Base-by-base conservation (phyloP, 2,113 vertebrate species). In the Rhinichthys klamathensis region DNA sequence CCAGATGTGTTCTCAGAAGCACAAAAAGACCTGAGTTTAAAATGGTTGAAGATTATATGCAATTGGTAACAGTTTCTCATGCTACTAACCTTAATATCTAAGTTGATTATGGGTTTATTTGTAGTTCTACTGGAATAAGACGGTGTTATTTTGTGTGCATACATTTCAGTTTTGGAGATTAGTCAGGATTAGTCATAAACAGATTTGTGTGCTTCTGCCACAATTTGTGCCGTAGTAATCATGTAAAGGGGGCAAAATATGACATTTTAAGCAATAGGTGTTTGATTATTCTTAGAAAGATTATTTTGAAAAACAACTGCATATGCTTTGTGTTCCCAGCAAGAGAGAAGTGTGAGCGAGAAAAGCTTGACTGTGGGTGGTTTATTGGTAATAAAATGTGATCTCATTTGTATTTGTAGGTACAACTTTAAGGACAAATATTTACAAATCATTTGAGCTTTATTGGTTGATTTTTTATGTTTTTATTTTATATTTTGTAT, bases 1-100 rank as follows among this genome's bases (percentile, higher is more conserved):
- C 93, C 90, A 91, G 88, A 92, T 91, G 88, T 88, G 86, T 90
- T 91, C 87, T 65, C n/a, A n/a, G 85, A 89, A 90, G 91, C 82
- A 88, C 88, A 86, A 85, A 84, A 69, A 30, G 69, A 81, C 72
- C n/a, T 80, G 75, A 85, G 75, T 91, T 87, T 90, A 84, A 77
- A 85, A 80, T 32, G 72, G 18, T 5, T 15, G 70, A 51, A 67
- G 25, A 49, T 65, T 35, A 21, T 70, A 25, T 23, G 44, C 44
- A 58, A 72, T 72, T 6, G 25, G 7, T 18, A 58, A 30, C 32
- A 12, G 38, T 72, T 82, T 72, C 13, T 27, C 13, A 25, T 9
- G 65, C 18, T 38, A 16, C 46, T 16, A 58, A 72, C 49, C 30
- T 82, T 23, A 56, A 18, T 72, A 72, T 72, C 12, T 69, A 41